These are phyloP conservation scores for Macquaria australasica DNA, from an alignment of 2,113 vertebrate species.

Conservation along the genomic window DNA sequence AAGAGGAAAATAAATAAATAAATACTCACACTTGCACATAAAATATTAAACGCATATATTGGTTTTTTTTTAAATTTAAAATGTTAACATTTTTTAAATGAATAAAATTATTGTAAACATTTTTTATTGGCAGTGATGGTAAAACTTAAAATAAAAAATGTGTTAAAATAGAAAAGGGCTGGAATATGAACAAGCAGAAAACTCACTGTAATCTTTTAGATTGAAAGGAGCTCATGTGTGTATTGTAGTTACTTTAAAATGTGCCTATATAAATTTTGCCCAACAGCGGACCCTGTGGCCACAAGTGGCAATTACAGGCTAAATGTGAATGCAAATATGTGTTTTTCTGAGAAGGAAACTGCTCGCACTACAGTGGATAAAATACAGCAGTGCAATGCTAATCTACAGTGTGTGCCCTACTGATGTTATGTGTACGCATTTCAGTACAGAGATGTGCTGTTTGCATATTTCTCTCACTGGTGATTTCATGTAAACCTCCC, in stretches of 20 bases:
- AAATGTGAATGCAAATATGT: too few species aligned
- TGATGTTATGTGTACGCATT: conserved; percentile 19
- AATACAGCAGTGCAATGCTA: neutral
- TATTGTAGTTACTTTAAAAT: neutral
- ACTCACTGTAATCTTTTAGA: neutral
- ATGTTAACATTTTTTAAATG: too few species aligned
- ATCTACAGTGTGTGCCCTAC: neutral
- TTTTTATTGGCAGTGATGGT: too few species aligned
- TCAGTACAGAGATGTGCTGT: conserved; percentile 13
- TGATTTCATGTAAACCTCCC: conserved; percentile 36
- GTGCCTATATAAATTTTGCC: neutral
- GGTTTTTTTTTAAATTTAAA: too few species aligned
- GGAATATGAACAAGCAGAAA: neutral
- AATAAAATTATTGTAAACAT: neutral
- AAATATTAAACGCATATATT: neutral
- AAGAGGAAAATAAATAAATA: neutral
- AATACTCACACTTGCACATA: neutral
- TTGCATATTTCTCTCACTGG: conserved; percentile 32
- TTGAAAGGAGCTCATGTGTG: neutral
- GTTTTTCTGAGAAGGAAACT: neutral
- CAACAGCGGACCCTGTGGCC: too few species aligned
- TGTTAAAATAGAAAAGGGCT: neutral
- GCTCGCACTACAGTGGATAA: neutral
- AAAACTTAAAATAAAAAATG: neutral
- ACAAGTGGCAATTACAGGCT: too few species aligned